phyloP scores from a whole-genome alignment of 2,113 vertebrate species.

The Benthochromis sp. region DNA sequence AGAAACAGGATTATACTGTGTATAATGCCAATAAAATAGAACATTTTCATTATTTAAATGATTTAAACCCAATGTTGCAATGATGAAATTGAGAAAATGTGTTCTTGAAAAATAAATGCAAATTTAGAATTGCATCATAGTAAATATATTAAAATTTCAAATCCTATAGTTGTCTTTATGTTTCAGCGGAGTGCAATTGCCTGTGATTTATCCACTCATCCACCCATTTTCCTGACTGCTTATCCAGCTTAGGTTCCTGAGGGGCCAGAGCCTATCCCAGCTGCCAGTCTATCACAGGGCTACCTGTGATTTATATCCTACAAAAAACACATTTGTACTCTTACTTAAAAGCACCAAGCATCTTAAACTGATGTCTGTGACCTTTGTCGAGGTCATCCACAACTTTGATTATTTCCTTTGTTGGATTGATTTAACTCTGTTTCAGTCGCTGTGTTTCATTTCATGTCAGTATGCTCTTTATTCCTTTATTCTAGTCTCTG shows the following conservation, averaged over 20 bases:
- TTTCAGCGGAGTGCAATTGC: not conserved
- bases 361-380: not conserved
- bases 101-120: not conserved
- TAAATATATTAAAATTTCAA: rapidly evolving
- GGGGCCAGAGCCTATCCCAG: not conserved
- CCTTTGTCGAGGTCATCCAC: not conserved
- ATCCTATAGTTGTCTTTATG: not conserved
- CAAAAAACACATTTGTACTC: not conserved
- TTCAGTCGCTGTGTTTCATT: not conserved
- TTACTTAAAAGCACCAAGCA: not conserved
- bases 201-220: not conserved
- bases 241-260: not conserved
- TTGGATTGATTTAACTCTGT: rapidly evolving
- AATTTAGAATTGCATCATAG: not conserved
- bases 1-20: not conserved
- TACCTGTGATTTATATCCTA: not conserved
- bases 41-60: not conserved
- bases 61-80: not conserved
- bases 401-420: not conserved
- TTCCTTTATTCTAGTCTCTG: not conserved
- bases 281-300: not conserved
- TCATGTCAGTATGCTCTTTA: not conserved
- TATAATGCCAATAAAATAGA: not conserved
- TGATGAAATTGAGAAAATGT: not conserved
- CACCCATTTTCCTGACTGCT: not conserved